These are phyloP conservation scores for Poeciliopsis paucimaculata DNA, from an alignment of 2,797 vertebrate species.

Conservation along the genomic window DNA sequence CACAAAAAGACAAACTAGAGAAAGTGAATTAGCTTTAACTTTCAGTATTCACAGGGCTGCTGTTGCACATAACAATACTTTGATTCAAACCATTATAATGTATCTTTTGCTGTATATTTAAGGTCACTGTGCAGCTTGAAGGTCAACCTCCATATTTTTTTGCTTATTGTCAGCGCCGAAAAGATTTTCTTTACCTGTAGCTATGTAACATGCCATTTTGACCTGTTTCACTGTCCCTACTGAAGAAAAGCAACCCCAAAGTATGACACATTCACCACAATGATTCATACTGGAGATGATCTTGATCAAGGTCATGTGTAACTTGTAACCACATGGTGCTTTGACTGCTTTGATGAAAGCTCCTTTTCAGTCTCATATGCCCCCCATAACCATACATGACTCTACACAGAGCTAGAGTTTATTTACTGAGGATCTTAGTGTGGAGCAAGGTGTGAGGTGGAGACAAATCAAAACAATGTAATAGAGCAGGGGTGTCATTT, in stretches of 20 bases:
- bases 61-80: background rate
- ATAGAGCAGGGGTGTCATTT: too few species aligned
- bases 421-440: slow-evolving; percentile 5
- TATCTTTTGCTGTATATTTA: background rate
- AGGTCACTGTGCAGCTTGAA: background rate
- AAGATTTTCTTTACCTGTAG: background rate
- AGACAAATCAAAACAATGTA: slow-evolving; percentile 53
- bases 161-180: background rate
- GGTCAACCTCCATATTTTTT: background rate
- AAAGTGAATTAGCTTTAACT: background rate
- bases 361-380: background rate
- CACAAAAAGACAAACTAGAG: background rate
- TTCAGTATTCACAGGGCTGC: background rate
- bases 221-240: background rate
- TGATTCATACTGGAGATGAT: background rate
- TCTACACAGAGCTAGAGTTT: background rate
- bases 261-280: background rate
- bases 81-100: background rate
- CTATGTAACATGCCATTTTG: background rate
- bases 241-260: background rate
- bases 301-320: background rate
- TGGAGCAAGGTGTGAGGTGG: slow-evolving; percentile 31
- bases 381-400: background rate
- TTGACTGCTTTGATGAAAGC: background rate
- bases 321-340: background rate